Percentiles rank a stretch among this genome's conserved stretches.
Conservation (phyloP, 2,888 invertebrate genomes). For the Leptinotarsa tumamoca region DNA sequence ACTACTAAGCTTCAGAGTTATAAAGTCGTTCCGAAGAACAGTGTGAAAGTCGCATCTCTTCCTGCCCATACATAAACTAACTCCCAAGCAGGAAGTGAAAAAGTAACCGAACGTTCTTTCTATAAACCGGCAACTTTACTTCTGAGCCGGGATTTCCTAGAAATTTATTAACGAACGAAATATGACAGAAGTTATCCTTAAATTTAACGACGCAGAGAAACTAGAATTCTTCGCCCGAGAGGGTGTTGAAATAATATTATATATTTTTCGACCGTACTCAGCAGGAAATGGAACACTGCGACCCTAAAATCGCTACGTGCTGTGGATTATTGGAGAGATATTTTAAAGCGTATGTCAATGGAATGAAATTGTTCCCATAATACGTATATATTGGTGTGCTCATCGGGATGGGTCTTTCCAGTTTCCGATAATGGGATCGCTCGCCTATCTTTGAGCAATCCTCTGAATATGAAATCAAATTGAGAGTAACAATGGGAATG, state of each 20-base stretch:
- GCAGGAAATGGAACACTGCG: conserved; percentile 17
- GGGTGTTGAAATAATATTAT: conserved; percentile 55
- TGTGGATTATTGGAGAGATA: conserved; percentile 60
- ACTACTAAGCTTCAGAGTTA: neutral
- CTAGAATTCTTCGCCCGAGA: conserved; percentile 50
- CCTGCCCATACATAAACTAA: neutral
- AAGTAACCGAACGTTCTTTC: conserved; percentile 32
- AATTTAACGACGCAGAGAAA: conserved; percentile 57
- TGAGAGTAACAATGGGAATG: conserved; percentile 1
- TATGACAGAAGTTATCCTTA: conserved; percentile 46
- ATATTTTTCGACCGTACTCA: conserved; percentile 39
- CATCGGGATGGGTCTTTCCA: neutral
- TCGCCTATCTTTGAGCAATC: conserved; percentile 1
- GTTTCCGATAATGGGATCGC: conserved; percentile 14
- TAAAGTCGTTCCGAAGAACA: neutral
- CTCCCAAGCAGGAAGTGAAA: conserved; percentile 28
- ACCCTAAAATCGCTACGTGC: conserved; percentile 58
- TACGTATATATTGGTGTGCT: conserved; percentile 62
- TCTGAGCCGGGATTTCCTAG: conserved; percentile 37
- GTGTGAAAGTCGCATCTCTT: neutral
- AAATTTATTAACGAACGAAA: conserved; percentile 44
- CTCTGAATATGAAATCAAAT: conserved; percentile 20
- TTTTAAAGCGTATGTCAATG: conserved; percentile 62
- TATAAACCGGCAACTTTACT: conserved; percentile 37
- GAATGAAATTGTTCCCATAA: conserved; percentile 60